Conservation (phyloP, 2,888 invertebrate genomes). For the Pyrrhosoma nymphula region DNA sequence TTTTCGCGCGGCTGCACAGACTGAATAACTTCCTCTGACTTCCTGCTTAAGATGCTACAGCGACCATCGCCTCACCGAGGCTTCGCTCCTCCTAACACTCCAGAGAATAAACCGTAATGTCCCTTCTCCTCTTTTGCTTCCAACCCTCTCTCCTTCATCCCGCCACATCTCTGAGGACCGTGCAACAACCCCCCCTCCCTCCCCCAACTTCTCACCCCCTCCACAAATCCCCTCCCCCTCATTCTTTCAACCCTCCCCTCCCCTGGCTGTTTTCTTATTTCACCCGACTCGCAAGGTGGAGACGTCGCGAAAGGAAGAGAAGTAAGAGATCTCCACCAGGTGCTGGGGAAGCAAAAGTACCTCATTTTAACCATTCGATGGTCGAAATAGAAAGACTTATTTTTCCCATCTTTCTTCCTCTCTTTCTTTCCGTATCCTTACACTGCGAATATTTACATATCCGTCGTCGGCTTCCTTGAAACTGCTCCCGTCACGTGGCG, state of each 20-base stretch:
- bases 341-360: not conserved
- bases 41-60: constrained; percentile 36
- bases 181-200: not conserved
- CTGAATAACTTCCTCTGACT: constrained; percentile 32
- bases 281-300: not conserved
- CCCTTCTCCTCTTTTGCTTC: not conserved
- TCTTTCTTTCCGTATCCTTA: too few species aligned
- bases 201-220: not conserved
- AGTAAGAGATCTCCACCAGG: not conserved
- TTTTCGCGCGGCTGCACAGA: constrained; percentile 20
- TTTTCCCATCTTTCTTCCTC: not conserved
- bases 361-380: constrained; percentile 8
- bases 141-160: not conserved
- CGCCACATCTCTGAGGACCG: not conserved
- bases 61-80: constrained; percentile 14
- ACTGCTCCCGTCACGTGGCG: not conserved
- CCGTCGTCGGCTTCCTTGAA: not conserved
- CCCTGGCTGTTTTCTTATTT: not conserved
- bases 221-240: not conserved
- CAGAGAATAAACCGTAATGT: constrained; percentile 22
- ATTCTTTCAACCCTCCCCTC: not conserved
- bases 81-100: not conserved
- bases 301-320: not conserved
- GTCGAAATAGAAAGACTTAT: not conserved
- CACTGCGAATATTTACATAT: not conserved